phyloP scores from a whole-genome alignment of 2,797 vertebrate genomes.

The Bufotes viridis region DNA sequence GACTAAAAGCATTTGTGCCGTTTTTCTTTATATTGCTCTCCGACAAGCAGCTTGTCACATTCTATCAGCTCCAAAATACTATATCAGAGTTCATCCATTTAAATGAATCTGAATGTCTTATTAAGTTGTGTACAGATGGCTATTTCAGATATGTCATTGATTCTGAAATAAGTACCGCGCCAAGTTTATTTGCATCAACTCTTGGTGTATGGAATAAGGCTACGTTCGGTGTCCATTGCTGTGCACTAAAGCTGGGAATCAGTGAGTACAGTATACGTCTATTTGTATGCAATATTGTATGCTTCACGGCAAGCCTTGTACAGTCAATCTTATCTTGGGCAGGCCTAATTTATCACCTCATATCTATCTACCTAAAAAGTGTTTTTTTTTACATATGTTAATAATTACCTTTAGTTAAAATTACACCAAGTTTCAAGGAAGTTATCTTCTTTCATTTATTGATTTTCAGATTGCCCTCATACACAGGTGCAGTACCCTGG shows the following conservation, averaged over 20 bases:
- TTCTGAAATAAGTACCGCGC: not conserved
- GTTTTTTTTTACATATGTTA: too few relatives aligned
- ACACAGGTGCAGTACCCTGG: too few relatives aligned
- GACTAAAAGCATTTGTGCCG: conserved; percentile 36
- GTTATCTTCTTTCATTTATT: too few relatives aligned
- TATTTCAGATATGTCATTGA: conserved; percentile 31
- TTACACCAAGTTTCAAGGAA: too few relatives aligned
- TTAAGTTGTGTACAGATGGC: not conserved
- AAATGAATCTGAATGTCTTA: conserved; percentile 38
- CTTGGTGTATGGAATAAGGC: not conserved
- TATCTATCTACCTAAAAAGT: too few relatives aligned
- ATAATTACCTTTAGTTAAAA: too few relatives aligned
- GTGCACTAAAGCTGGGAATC: not conserved
- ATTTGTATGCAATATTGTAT: not conserved
- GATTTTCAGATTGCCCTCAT: too few relatives aligned
- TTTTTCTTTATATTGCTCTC: conserved; percentile 32
- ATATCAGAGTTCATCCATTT: conserved; percentile 7
- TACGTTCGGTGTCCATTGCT: not conserved
- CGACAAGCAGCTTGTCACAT: conserved; percentile 38
- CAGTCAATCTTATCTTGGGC: too few relatives aligned
- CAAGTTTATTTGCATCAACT: not conserved
- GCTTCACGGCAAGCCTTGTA: not conserved
- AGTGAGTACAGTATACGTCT: not conserved
- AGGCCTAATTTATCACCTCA: too few relatives aligned
- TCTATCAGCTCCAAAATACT: conserved; percentile 4